Percentiles rank a stretch among this genome's conserved stretches.
Conservation (phyloP, 2,888 invertebrate species). For the Leptothorax acervorum region DNA sequence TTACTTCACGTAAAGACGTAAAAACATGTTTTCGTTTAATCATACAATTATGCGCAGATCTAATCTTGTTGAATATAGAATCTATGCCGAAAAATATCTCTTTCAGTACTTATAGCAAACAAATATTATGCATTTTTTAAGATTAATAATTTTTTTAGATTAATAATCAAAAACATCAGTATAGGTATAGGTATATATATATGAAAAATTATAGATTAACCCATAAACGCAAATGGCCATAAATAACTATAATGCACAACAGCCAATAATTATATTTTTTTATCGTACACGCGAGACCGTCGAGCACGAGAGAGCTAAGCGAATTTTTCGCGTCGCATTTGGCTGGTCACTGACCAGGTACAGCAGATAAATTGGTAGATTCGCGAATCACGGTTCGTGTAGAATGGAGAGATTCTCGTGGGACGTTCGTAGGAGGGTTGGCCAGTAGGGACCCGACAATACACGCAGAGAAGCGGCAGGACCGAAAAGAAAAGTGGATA, state of each 20-base stretch:
- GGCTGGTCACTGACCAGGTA: slow-evolving; percentile 38
- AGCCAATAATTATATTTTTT: slow-evolving; percentile 28
- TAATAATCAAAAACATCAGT: neutral
- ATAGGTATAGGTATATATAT: neutral
- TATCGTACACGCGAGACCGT: slow-evolving; percentile 22
- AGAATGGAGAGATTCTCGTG: slow-evolving; percentile 57
- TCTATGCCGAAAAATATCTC: neutral
- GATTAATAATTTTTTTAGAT: neutral
- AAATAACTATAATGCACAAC: neutral
- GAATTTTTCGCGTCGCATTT: slow-evolving; percentile 54
- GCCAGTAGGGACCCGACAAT: slow-evolving; percentile 39
- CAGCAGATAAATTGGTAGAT: slow-evolving; percentile 61
- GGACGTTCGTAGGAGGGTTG: slow-evolving; percentile 50
- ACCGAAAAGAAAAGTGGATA: slow-evolving; percentile 54
- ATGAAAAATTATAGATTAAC: neutral
- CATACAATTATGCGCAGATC: neutral
- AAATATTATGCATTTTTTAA: neutral
- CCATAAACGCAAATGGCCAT: neutral
- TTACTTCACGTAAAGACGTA: neutral
- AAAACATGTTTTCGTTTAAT: slow-evolving; percentile 12
- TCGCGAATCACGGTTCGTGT: slow-evolving; percentile 56
- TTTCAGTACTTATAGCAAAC: neutral
- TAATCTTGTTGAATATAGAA: neutral
- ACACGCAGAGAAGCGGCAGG: slow-evolving; percentile 36
- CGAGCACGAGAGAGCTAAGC: slow-evolving; percentile 32